Conservation (phyloP, 1,140 invertebrate species). For the Drosophila rufa region DNA sequence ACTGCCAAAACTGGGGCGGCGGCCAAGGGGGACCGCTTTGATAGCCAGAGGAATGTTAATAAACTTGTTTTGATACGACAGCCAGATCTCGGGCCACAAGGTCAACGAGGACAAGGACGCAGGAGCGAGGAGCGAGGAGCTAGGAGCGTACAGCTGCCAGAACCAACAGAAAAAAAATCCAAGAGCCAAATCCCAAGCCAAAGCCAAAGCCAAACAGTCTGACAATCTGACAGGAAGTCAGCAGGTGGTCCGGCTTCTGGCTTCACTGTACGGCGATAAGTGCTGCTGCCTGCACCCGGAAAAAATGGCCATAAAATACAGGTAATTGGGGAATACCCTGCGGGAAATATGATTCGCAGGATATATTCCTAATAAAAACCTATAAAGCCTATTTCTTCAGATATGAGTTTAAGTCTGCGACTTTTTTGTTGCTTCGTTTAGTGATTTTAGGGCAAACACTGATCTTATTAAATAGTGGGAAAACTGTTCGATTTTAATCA, state of each 20-base stretch:
- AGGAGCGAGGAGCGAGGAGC: constrained; percentile 1
- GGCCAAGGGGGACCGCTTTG: constrained; percentile 16
- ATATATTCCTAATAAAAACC: neutral
- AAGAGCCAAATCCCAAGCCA: constrained; percentile 1
- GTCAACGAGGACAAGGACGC: constrained; percentile 71
- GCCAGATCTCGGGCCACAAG: constrained; percentile 58
- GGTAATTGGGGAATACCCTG: neutral
- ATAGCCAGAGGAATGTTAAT: constrained; percentile 58
- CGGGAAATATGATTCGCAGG: neutral
- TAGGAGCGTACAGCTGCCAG: neutral
- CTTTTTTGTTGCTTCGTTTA: neutral
- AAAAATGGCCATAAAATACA: constrained; percentile 17
- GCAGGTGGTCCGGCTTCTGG: constrained; percentile 64
- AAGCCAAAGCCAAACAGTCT: constrained; percentile 27
- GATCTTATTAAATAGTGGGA: neutral
- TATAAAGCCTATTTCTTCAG: neutral
- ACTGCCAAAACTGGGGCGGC: neutral
- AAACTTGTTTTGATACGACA: constrained; percentile 76
- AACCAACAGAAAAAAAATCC: neutral
- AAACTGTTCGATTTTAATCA: neutral
- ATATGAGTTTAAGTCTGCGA: neutral
- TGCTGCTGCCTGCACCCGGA: constrained; percentile 21
- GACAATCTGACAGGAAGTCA: constrained; percentile 52
- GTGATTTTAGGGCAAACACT: neutral
- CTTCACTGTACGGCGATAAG: constrained; percentile 17